A percentile compares a stretch with the other conserved stretches of the same genome.
phyloP scores from a whole-genome alignment of 2,888 invertebrate species.

The Mechanitis messenoides region DNA sequence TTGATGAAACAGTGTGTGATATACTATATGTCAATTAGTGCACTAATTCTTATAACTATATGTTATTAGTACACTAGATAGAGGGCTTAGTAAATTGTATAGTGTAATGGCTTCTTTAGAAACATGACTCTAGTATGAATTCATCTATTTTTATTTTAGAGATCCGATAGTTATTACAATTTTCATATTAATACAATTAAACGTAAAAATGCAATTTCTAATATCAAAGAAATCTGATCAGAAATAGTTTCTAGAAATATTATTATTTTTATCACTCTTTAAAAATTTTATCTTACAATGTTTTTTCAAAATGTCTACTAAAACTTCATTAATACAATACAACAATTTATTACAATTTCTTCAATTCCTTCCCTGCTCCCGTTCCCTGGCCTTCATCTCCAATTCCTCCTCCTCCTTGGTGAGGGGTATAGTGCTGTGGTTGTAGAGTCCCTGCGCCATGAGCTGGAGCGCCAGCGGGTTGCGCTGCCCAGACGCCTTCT shows the following conservation, averaged over 20 bases:
- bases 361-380: constrained; percentile 58
- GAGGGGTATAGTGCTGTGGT: constrained; percentile 77
- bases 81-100: too few relatives aligned
- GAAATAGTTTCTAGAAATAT: too few relatives aligned
- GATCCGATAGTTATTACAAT: neutral
- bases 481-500: constrained; percentile 90
- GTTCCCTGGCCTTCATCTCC: constrained; percentile 71
- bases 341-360: neutral
- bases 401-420: constrained; percentile 48
- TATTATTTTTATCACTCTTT: too few relatives aligned
- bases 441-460: constrained; percentile 96
- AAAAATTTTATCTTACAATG: too few relatives aligned
- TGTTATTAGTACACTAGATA: too few relatives aligned
- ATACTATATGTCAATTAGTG: too few relatives aligned
- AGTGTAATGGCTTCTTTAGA: too few relatives aligned
- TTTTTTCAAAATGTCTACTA: neutral
- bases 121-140: too few relatives aligned
- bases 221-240: too few relatives aligned
- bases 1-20: too few relatives aligned
- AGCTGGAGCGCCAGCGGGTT: constrained; percentile 91
- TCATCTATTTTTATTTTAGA: neutral
- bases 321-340: neutral
- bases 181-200: neutral
- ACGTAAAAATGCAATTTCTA: too few relatives aligned
- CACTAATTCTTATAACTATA: too few relatives aligned